Conservation (phyloP, 2,797 vertebrate genomes). For the Anomalospiza imberbis region DNA sequence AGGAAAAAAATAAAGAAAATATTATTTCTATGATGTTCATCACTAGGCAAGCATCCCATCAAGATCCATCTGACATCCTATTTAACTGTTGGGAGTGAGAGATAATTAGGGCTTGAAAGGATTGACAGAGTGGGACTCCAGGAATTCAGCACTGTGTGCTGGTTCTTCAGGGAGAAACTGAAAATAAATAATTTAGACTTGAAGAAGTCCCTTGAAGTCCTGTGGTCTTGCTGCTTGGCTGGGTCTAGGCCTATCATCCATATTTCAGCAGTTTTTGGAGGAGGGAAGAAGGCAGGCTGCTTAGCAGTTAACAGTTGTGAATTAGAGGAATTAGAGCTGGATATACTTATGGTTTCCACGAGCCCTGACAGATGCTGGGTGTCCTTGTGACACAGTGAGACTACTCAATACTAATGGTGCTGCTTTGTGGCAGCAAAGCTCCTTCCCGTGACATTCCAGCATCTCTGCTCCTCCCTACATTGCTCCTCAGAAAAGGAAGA, state of each 20-base stretch:
- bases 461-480: neutral
- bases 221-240: conserved; percentile 25
- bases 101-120: neutral
- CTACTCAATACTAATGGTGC: neutral
- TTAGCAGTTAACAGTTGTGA: neutral
- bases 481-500: neutral
- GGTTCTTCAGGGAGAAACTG: neutral
- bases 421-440: neutral
- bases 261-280: neutral
- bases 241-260: neutral
- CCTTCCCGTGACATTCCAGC: neutral
- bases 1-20: neutral
- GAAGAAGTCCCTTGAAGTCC: conserved; percentile 29
- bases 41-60: neutral
- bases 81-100: neutral
- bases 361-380: neutral
- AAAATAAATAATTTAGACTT: conserved; percentile 39
- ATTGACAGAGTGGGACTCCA: neutral
- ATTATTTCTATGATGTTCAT: neutral
- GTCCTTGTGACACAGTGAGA: neutral
- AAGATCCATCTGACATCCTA: neutral
- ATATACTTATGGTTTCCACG: neutral
- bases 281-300: neutral
- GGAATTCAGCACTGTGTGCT: neutral
- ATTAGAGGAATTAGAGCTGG: neutral